Base-by-base conservation (phyloP, 2,797 vertebrate species). In the Siniperca obscura region DNA sequence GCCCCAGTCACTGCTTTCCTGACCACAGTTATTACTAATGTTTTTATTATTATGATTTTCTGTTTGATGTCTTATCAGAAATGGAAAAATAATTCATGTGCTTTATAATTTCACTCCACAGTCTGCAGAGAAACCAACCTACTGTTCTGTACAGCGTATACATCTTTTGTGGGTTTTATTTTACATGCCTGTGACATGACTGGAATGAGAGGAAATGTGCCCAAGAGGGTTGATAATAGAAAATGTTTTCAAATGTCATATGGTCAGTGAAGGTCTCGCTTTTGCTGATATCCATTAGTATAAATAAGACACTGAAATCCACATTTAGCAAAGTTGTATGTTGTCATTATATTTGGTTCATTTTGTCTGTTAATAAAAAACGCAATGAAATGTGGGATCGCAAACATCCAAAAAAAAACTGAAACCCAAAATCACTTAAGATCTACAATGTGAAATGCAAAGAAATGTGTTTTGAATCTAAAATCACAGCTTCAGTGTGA, bases 11-110 rank as follows among this genome's bases (percentile, higher is more conserved):
- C 44, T 57, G 19, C 27, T 53, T 34, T 34, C 27, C 61, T 60
- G 38, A 48, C 27, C 57, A 14, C 55, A 59, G 12, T n/a, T 6
- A 22, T 7, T 34, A 40, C 8, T 59, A 46, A 44, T 19, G n/a
- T 34, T 73, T 67, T 46, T 71, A 66, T 42, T 34, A 19, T 38
- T 34, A n/a, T n/a, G 11, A 46, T 65, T 71, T 21, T 67, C 46
- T 22, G 12, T 38, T 56, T 48, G 3, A 70, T 56, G n/a, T 62
- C 65, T 65, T n/a, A 64, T 75, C 14, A 25, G 2, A 52, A 19
- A 61, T 61, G n/a, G 44, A 16, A 44, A 68, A 48, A 67, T 59
- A 6, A 57, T 60, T 36, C 13, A 52, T 65, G 66, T 36, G 59
- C 25, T 42, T 11, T 46, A 61, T 38, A 8, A 21, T n/a, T 46